Base-by-base conservation (phyloP, 1,140 invertebrate genomes). In the Drosophila littoralis region DNA sequence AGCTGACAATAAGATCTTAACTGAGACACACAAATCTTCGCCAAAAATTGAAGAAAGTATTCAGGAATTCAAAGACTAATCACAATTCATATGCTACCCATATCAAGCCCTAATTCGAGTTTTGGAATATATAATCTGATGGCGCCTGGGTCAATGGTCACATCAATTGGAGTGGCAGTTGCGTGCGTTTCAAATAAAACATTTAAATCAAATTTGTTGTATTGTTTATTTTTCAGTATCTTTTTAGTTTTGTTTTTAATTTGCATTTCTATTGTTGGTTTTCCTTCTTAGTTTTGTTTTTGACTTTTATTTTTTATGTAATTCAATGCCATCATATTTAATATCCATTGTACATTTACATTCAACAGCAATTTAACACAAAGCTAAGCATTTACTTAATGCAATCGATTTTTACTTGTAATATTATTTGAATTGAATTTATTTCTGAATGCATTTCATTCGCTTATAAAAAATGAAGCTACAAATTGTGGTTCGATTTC, bases 331-430 rank as follows among this genome's bases (percentile, higher is more conserved):
- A 78, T 82, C 71, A 65, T 82, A 71, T 75, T 78, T 58, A 89
- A 75, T 78, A 89, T 89, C 81, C 79, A 85, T 90, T 85, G 81
- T 90, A 91, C 81, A 91, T 86, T 86, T 91, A 92, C 86, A 91
- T 92, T 92, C 80, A 92, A 92, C 90, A 92, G 91, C 90, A 89
- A 91, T 92, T 91, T 84, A 92, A 92, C 91, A 92, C 90, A 85
- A 92, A 92, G 91, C 90, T 83, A 91, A 92, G 91, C 90, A 89
- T 80, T 81, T 73, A 67, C 78, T 75, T 81, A 79, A 76, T 59
- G 71, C 48, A 54, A 68, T 55, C 40, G 22, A 5, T 45, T 60
- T 70, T 67, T 46, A 68, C 71, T 77, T 74, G 15, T 43, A 36
- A 61, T 59, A 36, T 72, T 59, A 36, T 72, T 52, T 59, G 68